Evolutionary conservation across 2,888 invertebrate genomes (phyloP), one percentile per base, ranked within the genome.

Genomic region (Andrena haemorrhoa): DNA sequence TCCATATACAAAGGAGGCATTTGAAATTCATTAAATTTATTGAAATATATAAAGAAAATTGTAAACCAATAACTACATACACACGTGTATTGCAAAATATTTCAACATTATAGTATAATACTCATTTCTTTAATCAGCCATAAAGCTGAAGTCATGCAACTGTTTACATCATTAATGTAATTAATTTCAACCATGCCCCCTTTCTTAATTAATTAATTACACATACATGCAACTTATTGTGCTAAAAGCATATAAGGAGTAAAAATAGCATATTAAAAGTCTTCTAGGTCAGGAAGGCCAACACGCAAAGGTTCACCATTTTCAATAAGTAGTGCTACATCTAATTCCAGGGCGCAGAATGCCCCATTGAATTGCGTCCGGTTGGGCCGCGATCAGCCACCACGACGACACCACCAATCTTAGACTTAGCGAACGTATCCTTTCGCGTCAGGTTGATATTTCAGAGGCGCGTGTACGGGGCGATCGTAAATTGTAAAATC

Each of bases 401-500:
- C 33, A 3, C 23, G 16, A 51, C 47, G 10, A 49, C 2, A 47
- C 26, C 26, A 12, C 20, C 5, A 33, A 56, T 51, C 66, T 76
- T 60, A 73, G 86, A 82, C 74, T 29, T 61, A 47, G n/a, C 49
- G 33, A 72, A 51, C 53, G 69, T 79, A 81, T 78, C 68, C 74
- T 75, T 80, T 71, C 75, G 60, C 69, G 74, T 63, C 79, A 69
- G 79, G 77, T 84, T 81, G 90, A 89, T 88, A 89, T 89, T 89
- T 87, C 86, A 83, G 83, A 86, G 88, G 87, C 78, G 87, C 89
- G 89, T 86, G 85, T 86, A 89, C 88, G 84, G 84, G 79, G 84
- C 78, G 90, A 89, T 92, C 93, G 92, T 93, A 93, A 93, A 93
- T 93, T 93, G 92, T 92, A 92, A 93, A 93, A 93, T 93, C 93